Evolutionary conservation across 2,797 vertebrate species (phyloP).

Genomic region (Presbytis comata): DNA sequence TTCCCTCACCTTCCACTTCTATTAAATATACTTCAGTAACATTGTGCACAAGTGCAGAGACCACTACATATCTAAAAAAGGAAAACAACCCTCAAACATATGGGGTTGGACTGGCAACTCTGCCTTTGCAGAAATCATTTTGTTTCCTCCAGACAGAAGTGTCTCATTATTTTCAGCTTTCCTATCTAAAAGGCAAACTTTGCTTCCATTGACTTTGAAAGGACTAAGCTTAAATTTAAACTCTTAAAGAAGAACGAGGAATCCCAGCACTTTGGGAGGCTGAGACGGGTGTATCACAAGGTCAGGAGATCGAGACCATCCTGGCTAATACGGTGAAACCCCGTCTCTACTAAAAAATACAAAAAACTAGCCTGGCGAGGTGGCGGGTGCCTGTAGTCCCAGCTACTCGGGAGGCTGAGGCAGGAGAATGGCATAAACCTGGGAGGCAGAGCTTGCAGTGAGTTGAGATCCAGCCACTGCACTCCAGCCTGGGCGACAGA

Average conservation of each 20-base stretch:
- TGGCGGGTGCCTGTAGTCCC: too few relatives aligned
- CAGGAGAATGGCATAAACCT: too few relatives aligned
- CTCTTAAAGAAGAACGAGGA: not conserved
- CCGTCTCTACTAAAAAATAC: too few relatives aligned
- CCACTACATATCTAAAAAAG: not conserved
- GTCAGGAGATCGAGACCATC: too few relatives aligned
- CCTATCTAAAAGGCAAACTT: constrained; percentile 33
- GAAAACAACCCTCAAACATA: not conserved
- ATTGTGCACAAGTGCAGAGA: not conserved
- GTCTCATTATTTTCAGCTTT: constrained; percentile 50
- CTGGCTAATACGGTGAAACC: too few relatives aligned
- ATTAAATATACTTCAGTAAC: constrained; percentile 48
- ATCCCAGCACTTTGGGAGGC: too few relatives aligned
- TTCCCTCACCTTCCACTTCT: constrained; percentile 22
- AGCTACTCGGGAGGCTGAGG: too few relatives aligned
- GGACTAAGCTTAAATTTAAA: constrained; percentile 11
- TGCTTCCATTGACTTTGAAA: constrained; percentile 42
- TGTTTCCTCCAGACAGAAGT: constrained; percentile 48
- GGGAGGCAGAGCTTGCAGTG: too few relatives aligned
- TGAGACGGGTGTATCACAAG: too few relatives aligned
- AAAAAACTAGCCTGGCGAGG: too few relatives aligned
- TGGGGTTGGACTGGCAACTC: constrained; percentile 2
- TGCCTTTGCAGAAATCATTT: constrained; percentile 1
- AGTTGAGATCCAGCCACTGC: too few relatives aligned
- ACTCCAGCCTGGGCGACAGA: too few relatives aligned